Percentiles rank a stretch among this genome's conserved stretches.
Conservation (phyloP, 2,888 invertebrate genomes). For the Rambutsinella grinnellia region DNA sequence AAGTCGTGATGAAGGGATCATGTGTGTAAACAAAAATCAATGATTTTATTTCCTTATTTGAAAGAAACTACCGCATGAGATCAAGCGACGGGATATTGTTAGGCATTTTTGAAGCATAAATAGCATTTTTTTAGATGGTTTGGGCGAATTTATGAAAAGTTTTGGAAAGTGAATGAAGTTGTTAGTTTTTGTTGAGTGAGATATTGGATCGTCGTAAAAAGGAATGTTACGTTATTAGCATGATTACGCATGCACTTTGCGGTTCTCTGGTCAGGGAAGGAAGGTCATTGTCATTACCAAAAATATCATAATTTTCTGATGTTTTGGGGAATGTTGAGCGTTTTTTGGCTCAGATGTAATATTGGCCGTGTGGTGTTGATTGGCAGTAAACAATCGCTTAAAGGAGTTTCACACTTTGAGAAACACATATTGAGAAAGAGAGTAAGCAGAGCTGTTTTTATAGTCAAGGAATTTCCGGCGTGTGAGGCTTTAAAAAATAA, state of each 20-base stretch:
- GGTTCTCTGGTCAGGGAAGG: slow-evolving; percentile 15
- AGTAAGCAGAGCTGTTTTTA: too few species aligned
- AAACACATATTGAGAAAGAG: background rate
- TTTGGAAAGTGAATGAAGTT: background rate
- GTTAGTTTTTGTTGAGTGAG: slow-evolving; percentile 20
- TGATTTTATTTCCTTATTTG: slow-evolving; percentile 40
- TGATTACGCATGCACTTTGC: background rate
- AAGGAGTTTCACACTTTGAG: slow-evolving; percentile 18
- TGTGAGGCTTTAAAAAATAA: slow-evolving; percentile 22
- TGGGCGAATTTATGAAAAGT: background rate
- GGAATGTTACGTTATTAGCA: background rate
- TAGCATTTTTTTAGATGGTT: background rate
- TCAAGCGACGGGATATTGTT: background rate
- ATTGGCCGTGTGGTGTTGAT: background rate
- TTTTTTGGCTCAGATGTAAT: background rate
- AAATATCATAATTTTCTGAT: slow-evolving; percentile 18
- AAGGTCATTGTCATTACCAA: slow-evolving; percentile 49
- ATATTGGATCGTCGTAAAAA: slow-evolving; percentile 24
- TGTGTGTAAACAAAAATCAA: slow-evolving; percentile 27
- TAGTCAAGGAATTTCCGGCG: slow-evolving; percentile 52
- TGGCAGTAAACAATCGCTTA: slow-evolving; percentile 17
- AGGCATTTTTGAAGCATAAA: background rate
- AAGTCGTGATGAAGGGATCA: slow-evolving; percentile 39
- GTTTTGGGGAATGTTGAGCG: background rate
- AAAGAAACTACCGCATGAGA: slow-evolving; percentile 14